Evolutionary conservation across 2,888 invertebrate genomes (phyloP).

Genomic region (Andrena marginata): DNA sequence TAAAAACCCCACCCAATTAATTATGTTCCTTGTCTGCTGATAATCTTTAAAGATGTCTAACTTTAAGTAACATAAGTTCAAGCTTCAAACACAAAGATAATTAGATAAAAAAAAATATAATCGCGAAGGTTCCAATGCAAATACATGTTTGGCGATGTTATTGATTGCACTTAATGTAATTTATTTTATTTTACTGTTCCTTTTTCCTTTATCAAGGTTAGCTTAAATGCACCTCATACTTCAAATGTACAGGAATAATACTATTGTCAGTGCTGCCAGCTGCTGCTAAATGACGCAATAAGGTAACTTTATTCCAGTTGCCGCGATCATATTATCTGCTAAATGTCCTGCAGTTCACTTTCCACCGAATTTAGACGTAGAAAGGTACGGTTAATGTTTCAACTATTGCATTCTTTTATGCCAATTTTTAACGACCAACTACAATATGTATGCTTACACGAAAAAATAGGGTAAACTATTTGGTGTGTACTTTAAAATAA

Average conservation of each 20-base stretch:
- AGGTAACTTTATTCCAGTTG: constrained; percentile 64
- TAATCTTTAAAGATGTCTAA: not conserved
- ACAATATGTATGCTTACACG: not conserved
- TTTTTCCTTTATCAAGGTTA: constrained; percentile 37
- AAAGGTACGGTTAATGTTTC: constrained; percentile 39
- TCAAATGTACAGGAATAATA: constrained; percentile 49
- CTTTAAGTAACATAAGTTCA: not conserved
- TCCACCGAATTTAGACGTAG: constrained; percentile 47
- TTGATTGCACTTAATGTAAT: not conserved
- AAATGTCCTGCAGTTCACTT: constrained; percentile 51
- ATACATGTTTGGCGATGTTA: not conserved
- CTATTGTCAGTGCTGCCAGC: constrained; percentile 60
- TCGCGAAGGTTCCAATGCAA: not conserved
- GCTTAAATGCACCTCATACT: constrained; percentile 47
- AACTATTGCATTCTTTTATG: constrained; percentile 20
- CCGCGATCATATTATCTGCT: constrained; percentile 54
- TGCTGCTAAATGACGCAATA: constrained; percentile 64
- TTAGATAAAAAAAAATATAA: not conserved
- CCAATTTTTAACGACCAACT: not conserved
- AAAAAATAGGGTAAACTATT: not conserved
- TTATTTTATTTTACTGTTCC: not conserved
- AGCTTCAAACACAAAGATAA: not conserved
- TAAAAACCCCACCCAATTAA: not conserved
- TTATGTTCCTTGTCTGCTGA: not conserved
- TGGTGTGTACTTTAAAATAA: no score